A percentile compares a stretch with the other conserved stretches of the same genome.
Conservation (phyloP, 2,797 vertebrate genomes). For the Fringilla coelebs region DNA sequence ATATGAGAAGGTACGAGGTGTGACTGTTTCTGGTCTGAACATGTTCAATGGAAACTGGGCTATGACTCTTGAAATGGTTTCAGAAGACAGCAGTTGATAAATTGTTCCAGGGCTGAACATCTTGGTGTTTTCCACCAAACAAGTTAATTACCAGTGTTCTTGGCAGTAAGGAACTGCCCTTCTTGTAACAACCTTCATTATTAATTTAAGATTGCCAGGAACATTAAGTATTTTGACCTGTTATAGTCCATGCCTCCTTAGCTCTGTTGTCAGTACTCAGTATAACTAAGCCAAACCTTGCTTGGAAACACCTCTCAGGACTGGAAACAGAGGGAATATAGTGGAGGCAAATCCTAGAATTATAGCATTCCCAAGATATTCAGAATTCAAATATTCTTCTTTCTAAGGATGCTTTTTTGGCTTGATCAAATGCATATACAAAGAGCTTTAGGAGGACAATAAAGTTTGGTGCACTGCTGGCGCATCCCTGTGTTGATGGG, state of each 20-base stretch:
- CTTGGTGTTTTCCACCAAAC: background rate
- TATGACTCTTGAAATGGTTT: constrained; percentile 1
- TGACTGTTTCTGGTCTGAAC: background rate
- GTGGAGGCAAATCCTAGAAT: background rate
- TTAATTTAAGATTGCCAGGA: constrained; percentile 9
- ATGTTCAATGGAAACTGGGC: background rate
- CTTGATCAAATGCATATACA: background rate
- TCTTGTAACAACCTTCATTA: background rate
- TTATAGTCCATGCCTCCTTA: background rate
- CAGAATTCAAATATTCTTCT: background rate
- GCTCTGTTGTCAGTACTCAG: background rate
- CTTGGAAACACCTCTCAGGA: background rate
- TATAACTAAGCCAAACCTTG: background rate
- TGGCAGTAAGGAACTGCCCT: background rate
- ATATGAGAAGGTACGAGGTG: background rate
- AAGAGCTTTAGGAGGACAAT: background rate
- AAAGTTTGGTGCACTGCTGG: accelerated
- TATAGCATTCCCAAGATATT: background rate
- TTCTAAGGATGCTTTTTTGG: background rate
- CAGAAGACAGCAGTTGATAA: background rate
- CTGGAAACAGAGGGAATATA: background rate
- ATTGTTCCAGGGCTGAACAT: background rate
- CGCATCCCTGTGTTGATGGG: background rate
- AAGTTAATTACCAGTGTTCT: background rate
- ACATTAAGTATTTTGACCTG: background rate